These are phyloP conservation scores for Nesogale talazaci DNA, from an alignment of 2,113 vertebrate species.

Conservation along the genomic window DNA sequence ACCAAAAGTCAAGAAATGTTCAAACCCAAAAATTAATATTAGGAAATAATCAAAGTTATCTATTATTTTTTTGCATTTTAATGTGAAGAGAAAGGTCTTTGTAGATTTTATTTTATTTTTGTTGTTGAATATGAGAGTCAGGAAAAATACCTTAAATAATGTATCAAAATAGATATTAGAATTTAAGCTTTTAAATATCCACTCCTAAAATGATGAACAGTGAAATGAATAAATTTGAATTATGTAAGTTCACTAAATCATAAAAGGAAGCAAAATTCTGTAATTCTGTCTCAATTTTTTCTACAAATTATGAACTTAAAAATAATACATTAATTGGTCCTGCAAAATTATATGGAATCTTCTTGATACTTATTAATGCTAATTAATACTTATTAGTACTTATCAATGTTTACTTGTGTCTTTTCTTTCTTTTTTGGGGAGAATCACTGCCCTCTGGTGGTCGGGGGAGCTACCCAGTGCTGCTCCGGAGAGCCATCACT, in stretches of 20 bases:
- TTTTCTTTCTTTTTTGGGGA: no score
- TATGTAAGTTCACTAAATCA: background rate
- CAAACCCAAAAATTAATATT: background rate
- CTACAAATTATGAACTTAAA: background rate
- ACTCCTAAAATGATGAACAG: background rate
- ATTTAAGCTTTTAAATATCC: background rate
- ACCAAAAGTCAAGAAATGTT: background rate
- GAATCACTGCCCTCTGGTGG: no score
- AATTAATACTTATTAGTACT: no score
- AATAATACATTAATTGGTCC: background rate
- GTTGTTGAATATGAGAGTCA: background rate
- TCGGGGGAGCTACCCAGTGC: no score
- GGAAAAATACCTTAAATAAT: background rate
- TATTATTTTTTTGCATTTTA: slow-evolving; percentile 30
- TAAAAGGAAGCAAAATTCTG: background rate
- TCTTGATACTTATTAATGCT: background rate
- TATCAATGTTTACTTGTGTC: background rate
- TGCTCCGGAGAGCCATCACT: no score
- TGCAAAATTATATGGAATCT: background rate
- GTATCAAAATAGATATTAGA: background rate
- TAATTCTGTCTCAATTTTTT: background rate
- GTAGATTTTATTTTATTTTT: background rate
- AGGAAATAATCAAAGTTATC: background rate
- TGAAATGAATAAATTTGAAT: background rate
- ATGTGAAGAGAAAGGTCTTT: background rate